Evolutionary conservation across 1,140 invertebrate genomes (phyloP).

Genomic region (Monomorium pharaonis): DNA sequence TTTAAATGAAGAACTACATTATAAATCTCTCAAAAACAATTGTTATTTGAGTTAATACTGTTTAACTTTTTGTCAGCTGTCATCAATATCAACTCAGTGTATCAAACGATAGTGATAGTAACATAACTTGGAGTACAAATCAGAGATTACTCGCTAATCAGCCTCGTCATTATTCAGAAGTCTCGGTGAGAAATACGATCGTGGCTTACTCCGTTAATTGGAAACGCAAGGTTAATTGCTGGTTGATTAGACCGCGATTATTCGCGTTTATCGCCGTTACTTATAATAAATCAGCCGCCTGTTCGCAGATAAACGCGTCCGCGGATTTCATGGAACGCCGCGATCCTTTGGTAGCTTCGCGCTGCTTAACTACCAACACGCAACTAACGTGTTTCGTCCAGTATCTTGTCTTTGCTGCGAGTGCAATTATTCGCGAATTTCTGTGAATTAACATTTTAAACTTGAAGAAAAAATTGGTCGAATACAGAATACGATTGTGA

Average conservation of each 20-base stretch:
- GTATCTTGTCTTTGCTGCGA: neutral
- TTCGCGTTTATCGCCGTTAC: slow-evolving; percentile 48
- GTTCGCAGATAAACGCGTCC: slow-evolving; percentile 18
- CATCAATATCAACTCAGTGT: neutral
- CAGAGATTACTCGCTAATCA: neutral
- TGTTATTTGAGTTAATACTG: neutral
- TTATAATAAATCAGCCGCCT: slow-evolving; percentile 53
- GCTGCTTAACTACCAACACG: neutral
- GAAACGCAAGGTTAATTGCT: slow-evolving; percentile 76
- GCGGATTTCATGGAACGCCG: neutral
- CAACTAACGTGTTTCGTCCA: neutral
- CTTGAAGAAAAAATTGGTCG: neutral
- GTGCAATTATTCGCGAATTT: slow-evolving; percentile 13
- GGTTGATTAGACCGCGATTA: slow-evolving; percentile 70
- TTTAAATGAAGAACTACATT: neutral
- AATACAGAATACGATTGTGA: neutral
- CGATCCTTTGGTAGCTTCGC: neutral
- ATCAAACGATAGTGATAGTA: neutral
- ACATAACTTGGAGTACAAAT: neutral
- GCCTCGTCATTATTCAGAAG: neutral
- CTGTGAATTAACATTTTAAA: neutral
- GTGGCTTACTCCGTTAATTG: slow-evolving; percentile 70
- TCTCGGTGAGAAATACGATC: slow-evolving; percentile 13
- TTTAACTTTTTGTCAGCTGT: neutral
- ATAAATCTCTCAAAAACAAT: neutral